Evolutionary conservation across 53 echinoderm and acorn worm species (phyloP), one percentile per base, ranked within the genome.

Genomic region (Echinometra lucunter): DNA sequence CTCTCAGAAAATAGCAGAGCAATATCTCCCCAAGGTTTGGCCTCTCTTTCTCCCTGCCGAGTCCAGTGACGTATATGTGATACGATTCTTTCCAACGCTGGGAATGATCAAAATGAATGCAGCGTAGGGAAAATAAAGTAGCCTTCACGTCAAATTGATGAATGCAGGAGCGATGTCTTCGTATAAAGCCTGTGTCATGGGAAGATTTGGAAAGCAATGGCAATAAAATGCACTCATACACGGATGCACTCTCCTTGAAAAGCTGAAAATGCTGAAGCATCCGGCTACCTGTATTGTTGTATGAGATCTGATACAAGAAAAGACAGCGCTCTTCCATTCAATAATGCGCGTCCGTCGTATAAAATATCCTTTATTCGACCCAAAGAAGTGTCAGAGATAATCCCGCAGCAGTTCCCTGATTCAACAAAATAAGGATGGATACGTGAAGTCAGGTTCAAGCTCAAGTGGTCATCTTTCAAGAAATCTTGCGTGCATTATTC

Each of bases 331-430:
- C 42, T 42, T 38, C 17, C 23, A 3, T 12, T 3, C 40, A 40
- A 78, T 78, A 78, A 78, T 78, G 78, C 21, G 78, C 42, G 78
- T 78, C 78, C 78, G 42, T 78, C 78, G 17, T 78, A 1, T 1
- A 42, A 78, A 0, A 78, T 40, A 42, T 78, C 78, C 38, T 78
- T 78, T 78, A 7, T 78, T n/a, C n/a, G n/a, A n/a, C n/a, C n/a
- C n/a, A n/a, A n/a, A n/a, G n/a, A n/a, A n/a, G n/a, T n/a, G n/a
- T n/a, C n/a, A n/a, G n/a, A n/a, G n/a, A n/a, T n/a, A n/a, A n/a
- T n/a, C n/a, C n/a, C n/a, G n/a, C n/a, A n/a, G n/a, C n/a, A n/a
- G n/a, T n/a, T n/a, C n/a, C n/a, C n/a, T n/a, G n/a, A n/a, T n/a
- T 38, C 38, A 78, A 42, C 38, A 42, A 63, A 18, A 19, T 35